phyloP scores from a whole-genome alignment of 1,140 invertebrate species.

The Dermatophagoides farinae region DNA sequence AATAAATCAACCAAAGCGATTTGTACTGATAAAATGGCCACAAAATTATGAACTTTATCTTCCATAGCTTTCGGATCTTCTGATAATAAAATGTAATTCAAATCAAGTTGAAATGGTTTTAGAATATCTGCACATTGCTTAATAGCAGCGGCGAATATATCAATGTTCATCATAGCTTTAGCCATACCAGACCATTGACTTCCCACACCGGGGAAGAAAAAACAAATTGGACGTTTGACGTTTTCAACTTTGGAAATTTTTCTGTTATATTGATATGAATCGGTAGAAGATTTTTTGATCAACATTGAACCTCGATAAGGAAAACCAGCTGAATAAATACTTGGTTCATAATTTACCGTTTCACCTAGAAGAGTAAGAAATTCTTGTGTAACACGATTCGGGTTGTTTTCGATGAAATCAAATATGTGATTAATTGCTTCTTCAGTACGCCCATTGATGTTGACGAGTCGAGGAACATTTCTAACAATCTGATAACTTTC shows the following conservation, averaged over 20 bases:
- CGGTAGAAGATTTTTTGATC: not conserved
- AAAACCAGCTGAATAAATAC: constrained; percentile 11
- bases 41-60: constrained; percentile 57
- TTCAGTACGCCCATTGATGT: constrained; percentile 11
- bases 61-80: constrained; percentile 57
- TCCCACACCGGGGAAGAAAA: constrained; percentile 86
- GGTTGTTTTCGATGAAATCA: constrained; percentile 23
- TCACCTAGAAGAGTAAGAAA: constrained; percentile 15
- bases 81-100: constrained; percentile 53
- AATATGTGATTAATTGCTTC: constrained; percentile 27
- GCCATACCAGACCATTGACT: constrained; percentile 89
- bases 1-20: constrained; percentile 9
- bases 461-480: constrained; percentile 6
- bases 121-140: constrained; percentile 48
- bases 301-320: constrained; percentile 10
- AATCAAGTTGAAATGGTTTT: constrained; percentile 50
- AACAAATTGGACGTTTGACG: constrained; percentile 24
- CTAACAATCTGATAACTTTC: constrained; percentile 14
- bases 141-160: constrained; percentile 53
- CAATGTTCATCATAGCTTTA: constrained; percentile 51
- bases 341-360: not conserved
- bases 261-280: constrained; percentile 1
- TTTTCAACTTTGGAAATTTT: constrained; percentile 3
- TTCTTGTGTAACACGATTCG: constrained; percentile 16
- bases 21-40: constrained; percentile 63